phyloP scores from a whole-genome alignment of 1,140 invertebrate species.

The Drosophila ironensis region DNA sequence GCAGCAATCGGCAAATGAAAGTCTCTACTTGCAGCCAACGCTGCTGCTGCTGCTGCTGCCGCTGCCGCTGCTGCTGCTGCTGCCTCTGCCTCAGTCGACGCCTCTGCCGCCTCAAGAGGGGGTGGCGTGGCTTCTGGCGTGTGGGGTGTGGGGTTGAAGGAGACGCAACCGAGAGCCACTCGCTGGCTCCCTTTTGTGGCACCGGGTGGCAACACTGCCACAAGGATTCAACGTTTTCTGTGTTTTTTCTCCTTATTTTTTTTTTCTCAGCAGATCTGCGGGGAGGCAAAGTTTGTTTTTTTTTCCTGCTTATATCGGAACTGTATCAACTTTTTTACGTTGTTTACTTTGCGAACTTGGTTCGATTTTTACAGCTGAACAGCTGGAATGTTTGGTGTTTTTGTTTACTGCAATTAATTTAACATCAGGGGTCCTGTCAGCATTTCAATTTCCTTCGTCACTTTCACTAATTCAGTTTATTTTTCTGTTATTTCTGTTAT shows the following conservation, averaged over 20 bases:
- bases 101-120: conserved; percentile 12
- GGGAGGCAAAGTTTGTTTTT: neutral
- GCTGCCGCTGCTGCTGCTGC: conserved; percentile 2
- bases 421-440: neutral
- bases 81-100: conserved; percentile 5
- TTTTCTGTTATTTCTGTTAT: neutral
- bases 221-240: too few species aligned
- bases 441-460: too few species aligned
- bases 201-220: conserved; percentile 50
- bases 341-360: conserved; percentile 12
- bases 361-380: neutral
- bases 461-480: neutral
- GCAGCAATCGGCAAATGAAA: too few species aligned
- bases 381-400: neutral
- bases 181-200: conserved; percentile 20
- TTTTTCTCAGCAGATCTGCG: neutral
- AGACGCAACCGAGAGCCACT: conserved; percentile 28
- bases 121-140: too few species aligned
- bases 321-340: neutral
- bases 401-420: neutral
- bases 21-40: conserved; percentile 2
- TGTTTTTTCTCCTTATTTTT: neutral
- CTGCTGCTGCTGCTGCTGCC: neutral
- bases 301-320: neutral
- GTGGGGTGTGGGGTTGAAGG: too few species aligned